Evolutionary conservation across 2,888 invertebrate species (phyloP).

Genomic region (Lucinisca nassula): DNA sequence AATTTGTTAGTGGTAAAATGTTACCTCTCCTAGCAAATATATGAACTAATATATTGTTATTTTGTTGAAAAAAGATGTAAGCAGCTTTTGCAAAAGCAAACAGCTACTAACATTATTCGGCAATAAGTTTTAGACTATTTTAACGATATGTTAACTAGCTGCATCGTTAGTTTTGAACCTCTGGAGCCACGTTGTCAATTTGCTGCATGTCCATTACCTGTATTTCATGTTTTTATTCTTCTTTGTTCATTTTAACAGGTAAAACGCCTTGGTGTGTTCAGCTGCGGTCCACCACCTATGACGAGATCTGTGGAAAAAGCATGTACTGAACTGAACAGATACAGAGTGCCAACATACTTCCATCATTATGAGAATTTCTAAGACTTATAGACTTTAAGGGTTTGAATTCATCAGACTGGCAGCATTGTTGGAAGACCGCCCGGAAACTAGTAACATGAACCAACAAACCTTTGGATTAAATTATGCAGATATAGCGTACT

Average conservation of each 20-base stretch:
- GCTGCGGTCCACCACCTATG: constrained; percentile 98
- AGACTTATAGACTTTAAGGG: too few species aligned
- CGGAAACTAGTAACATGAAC: too few species aligned
- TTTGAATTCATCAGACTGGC: too few species aligned
- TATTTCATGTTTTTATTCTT: not conserved
- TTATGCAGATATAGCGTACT: too few species aligned
- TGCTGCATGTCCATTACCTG: not conserved
- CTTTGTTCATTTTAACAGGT: constrained; percentile 90
- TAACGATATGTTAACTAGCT: not conserved
- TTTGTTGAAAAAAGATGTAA: not conserved
- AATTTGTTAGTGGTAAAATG: too few species aligned
- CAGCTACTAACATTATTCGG: not conserved
- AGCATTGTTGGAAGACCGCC: too few species aligned
- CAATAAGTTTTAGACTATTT: not conserved
- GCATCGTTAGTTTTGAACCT: not conserved
- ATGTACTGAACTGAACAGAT: constrained; percentile 98
- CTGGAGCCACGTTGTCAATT: not conserved
- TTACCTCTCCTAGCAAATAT: too few species aligned
- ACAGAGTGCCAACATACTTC: constrained; percentile 94
- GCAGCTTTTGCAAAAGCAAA: not conserved
- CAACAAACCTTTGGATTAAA: too few species aligned
- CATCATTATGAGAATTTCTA: constrained; percentile 99
- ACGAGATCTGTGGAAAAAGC: constrained; percentile 99
- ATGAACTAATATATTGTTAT: too few species aligned
- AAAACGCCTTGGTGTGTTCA: constrained; percentile 99